phyloP scores from a whole-genome alignment of 2,113 vertebrate species.

The Zosterops lateralis region DNA sequence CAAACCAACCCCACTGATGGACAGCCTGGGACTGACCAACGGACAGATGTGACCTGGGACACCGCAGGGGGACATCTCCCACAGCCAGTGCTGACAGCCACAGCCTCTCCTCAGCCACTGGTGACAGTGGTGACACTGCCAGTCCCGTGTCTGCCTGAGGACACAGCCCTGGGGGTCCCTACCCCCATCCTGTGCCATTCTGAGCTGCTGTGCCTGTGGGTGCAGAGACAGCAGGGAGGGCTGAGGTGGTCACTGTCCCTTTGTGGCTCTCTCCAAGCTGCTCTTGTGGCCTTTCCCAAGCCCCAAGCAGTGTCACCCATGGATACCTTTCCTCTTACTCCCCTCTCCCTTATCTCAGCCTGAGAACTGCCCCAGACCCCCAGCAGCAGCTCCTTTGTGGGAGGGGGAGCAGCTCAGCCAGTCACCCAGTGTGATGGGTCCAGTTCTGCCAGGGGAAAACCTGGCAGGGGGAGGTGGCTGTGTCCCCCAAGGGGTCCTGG shows the following conservation, averaged over 20 bases:
- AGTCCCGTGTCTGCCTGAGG: background rate
- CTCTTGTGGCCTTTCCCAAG: background rate
- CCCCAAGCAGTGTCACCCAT: background rate
- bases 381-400: background rate
- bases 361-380: background rate
- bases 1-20: constrained; percentile 33
- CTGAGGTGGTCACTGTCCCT: background rate
- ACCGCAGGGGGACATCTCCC: accelerated
- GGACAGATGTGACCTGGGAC: background rate
- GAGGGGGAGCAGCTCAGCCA: background rate
- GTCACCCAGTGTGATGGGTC: accelerated
- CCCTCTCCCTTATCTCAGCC: background rate
- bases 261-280: background rate
- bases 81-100: background rate
- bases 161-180: background rate
- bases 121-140: background rate
- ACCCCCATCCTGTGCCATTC: accelerated
- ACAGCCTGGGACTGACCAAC: background rate
- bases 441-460: background rate
- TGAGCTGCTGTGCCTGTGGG: background rate
- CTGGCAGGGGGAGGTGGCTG: background rate
- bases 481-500: accelerated
- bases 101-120: background rate
- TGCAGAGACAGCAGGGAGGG: accelerated
- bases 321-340: background rate